phyloP scores from a whole-genome alignment of 1,140 invertebrate species.

The Saccostrea cuccullata region DNA sequence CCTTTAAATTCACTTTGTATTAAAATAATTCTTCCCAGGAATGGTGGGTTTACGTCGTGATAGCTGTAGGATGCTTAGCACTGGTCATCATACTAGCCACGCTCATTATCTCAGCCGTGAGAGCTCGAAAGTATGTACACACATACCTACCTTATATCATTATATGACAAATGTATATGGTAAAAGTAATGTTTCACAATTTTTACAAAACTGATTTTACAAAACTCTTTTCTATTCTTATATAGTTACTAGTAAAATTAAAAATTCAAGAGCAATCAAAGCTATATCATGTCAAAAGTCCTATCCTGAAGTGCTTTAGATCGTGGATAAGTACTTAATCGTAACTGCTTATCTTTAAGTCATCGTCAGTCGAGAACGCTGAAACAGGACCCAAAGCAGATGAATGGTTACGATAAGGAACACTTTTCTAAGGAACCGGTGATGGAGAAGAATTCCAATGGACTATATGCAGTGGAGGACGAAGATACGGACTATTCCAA shows the following conservation, averaged over 20 bases:
- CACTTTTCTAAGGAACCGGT: slow-evolving; percentile 44
- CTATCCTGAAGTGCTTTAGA: no score
- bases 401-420: slow-evolving; percentile 44
- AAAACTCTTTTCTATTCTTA: no score
- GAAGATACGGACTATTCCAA: slow-evolving; percentile 10
- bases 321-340: no score
- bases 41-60: slow-evolving; percentile 3
- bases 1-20: neutral
- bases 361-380: slow-evolving; percentile 44
- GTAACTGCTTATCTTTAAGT: neutral
- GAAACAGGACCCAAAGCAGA: slow-evolving; percentile 43
- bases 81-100: neutral
- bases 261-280: no score
- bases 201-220: no score
- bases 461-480: slow-evolving; percentile 8
- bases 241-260: no score
- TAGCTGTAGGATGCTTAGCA: neutral
- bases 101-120: neutral
- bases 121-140: neutral
- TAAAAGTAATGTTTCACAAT: no score
- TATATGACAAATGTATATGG: no score
- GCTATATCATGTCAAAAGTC: no score
- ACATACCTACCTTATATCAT: neutral
- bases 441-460: slow-evolving; percentile 45
- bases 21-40: neutral